Conservation (phyloP, 92 coral and sea anemone species). For the Actinernus sp. region DNA sequence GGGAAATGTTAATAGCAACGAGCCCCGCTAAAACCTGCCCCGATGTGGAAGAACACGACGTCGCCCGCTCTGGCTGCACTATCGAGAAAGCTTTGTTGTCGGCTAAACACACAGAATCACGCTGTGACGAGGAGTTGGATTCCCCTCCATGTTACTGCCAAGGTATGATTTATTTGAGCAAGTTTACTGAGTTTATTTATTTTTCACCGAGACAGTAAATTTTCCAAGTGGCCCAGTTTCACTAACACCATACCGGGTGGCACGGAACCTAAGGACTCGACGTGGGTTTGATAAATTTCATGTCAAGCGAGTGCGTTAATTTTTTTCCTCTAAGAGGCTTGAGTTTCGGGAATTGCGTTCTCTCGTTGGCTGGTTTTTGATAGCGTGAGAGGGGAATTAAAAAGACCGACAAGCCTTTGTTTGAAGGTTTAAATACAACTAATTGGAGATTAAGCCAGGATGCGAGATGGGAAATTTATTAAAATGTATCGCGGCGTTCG, state of each 20-base stretch:
- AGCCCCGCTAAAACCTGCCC: slow-evolving; percentile 16
- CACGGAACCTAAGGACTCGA: too few species aligned
- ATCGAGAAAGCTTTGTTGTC: not conserved
- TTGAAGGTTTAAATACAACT: slow-evolving; percentile 86
- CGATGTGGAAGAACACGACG: slow-evolving; percentile 14
- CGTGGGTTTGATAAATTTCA: too few species aligned
- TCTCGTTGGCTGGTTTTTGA: slow-evolving; percentile 44
- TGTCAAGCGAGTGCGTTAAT: too few species aligned
- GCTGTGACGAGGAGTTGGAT: slow-evolving; percentile 77
- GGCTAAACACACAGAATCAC: slow-evolving; percentile 64
- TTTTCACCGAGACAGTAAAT: too few species aligned
- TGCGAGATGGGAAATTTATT: slow-evolving; percentile 76
- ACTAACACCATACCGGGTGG: too few species aligned
- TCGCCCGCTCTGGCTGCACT: not conserved
- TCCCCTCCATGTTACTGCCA: slow-evolving; percentile 88
- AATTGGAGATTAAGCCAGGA: slow-evolving; percentile 91
- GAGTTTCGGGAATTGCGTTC: slow-evolving; percentile 3
- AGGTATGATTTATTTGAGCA: slow-evolving; percentile 54
- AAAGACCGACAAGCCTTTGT: slow-evolving; percentile 73
- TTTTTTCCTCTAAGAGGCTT: too few species aligned
- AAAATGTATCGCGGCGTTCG: slow-evolving; percentile 57
- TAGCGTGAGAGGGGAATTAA: slow-evolving; percentile 79
- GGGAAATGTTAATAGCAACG: not conserved
- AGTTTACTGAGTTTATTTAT: too few species aligned
- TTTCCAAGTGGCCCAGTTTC: slow-evolving; percentile 1